Percentiles rank a stretch among this genome's conserved stretches.
Evolutionary conservation across 53 echinoderm and acorn worm genomes (phyloP).

Genomic region (Pentamera pediparva): DNA sequence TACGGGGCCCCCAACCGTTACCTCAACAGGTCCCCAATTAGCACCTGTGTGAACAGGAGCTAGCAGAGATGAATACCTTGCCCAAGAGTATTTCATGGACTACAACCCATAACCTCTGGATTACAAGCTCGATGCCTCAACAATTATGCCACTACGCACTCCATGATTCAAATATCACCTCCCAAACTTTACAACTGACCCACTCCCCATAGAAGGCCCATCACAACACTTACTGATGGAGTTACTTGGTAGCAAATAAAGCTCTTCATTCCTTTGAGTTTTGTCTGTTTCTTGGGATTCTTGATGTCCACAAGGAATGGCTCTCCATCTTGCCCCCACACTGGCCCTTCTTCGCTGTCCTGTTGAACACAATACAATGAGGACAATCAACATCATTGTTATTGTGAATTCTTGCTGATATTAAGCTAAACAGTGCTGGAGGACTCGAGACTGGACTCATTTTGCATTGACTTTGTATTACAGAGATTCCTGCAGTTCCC

Average conservation of each 20-base stretch:
- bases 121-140: neutral
- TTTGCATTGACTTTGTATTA: too few species aligned
- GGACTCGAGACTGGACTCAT: too few species aligned
- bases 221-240: constrained; percentile 63
- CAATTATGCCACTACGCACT: neutral
- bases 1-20: too few species aligned
- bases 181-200: neutral
- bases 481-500: too few species aligned
- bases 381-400: too few species aligned
- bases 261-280: constrained; percentile 91
- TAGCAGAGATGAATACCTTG: neutral
- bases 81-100: neutral
- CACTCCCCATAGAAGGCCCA: neutral
- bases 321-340: constrained; percentile 51
- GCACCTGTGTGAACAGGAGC: too few species aligned
- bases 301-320: constrained; percentile 58
- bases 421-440: too few species aligned
- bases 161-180: neutral
- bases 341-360: constrained; percentile 78
- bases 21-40: too few species aligned
- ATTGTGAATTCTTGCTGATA: too few species aligned
- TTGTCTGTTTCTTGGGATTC: constrained; percentile 93
- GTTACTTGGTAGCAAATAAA: constrained; percentile 93
- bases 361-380: constrained; percentile 28
- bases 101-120: neutral